Evolutionary conservation across 2,797 vertebrate genomes (phyloP).

Genomic region (Amphiprion clarkii): DNA sequence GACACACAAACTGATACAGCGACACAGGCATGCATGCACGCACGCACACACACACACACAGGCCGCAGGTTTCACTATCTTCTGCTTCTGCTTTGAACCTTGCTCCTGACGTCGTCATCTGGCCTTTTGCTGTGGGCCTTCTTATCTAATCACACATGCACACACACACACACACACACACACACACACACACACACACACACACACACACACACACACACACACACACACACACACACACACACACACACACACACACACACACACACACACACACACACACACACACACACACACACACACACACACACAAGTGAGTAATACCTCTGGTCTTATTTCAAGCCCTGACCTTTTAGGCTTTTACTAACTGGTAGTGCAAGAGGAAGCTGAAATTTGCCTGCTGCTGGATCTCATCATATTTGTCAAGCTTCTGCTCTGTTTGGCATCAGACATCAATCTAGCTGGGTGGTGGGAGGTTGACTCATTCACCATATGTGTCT

Average conservation of each 20-base stretch:
- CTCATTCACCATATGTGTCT: conserved; percentile 47
- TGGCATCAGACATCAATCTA: conserved; percentile 50
- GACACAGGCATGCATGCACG: conserved; percentile 15
- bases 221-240: no score
- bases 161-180: neutral
- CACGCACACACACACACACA: conserved; percentile 15
- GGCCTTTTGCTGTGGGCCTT: conserved; percentile 63
- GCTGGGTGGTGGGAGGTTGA: conserved; percentile 57
- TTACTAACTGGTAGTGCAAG: conserved; percentile 42
- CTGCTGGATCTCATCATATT: conserved; percentile 54
- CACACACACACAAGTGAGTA: conserved; percentile 21
- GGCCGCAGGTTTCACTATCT: conserved; percentile 47
- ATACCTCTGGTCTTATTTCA: conserved; percentile 61
- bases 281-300: no score
- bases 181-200: no score
- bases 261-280: no score
- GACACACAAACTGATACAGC: conserved; percentile 10
- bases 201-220: no score
- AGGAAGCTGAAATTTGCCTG: conserved; percentile 52
- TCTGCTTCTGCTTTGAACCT: conserved; percentile 66
- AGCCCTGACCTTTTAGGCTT: conserved; percentile 70
- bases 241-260: no score
- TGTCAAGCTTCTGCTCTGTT: conserved; percentile 58
- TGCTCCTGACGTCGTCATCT: conserved; percentile 57
- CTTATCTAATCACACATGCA: conserved; percentile 49